Evolutionary conservation across 2,797 vertebrate species (phyloP).

Genomic region (Mus spretus): DNA sequence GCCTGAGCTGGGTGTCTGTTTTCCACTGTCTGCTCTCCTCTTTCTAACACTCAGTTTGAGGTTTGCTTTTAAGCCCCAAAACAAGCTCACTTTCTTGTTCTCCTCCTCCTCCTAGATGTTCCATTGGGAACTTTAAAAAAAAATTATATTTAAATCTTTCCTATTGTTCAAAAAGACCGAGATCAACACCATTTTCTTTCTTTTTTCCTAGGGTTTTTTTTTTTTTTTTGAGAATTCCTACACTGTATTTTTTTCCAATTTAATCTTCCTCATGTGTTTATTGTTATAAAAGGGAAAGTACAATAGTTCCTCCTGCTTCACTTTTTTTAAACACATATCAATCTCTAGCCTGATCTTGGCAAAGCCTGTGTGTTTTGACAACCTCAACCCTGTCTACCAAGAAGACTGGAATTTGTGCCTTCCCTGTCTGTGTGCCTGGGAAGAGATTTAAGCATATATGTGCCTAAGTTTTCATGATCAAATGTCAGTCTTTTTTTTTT

Average conservation of each 20-base stretch:
- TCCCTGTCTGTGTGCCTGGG: not conserved
- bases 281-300: conserved; percentile 20
- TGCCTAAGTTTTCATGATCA: not conserved
- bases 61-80: not conserved
- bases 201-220: not conserved
- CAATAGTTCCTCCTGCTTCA: not conserved
- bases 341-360: not conserved
- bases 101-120: not conserved
- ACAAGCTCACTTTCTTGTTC: not conserved
- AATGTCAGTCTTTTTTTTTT: not conserved
- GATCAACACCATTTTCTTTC: not conserved
- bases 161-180: not conserved
- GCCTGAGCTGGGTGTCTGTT: not conserved
- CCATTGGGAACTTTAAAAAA: not conserved
- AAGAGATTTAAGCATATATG: not conserved
- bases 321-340: not conserved
- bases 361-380: not conserved
- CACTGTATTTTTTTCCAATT: not conserved
- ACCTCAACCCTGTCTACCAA: not conserved
- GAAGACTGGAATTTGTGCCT: not conserved
- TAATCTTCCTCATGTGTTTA: not conserved
- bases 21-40: not conserved
- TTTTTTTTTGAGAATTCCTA: not conserved
- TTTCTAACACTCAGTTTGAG: not conserved
- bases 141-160: not conserved